These are phyloP conservation scores for Naja naja DNA, from an alignment of 2,113 vertebrate species.

Conservation along the genomic window DNA sequence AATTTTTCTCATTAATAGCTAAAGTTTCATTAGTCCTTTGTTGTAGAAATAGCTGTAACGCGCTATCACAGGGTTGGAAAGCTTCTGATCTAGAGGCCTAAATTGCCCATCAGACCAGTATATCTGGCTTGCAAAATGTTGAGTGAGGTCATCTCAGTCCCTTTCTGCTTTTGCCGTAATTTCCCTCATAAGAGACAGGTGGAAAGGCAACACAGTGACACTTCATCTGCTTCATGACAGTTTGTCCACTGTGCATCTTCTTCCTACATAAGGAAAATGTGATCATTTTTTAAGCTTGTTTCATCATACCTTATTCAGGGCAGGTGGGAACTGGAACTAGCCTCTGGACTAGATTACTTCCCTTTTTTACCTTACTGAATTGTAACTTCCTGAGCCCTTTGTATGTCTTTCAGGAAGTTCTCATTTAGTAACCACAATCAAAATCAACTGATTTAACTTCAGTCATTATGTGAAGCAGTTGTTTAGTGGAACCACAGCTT, in stretches of 20 bases:
- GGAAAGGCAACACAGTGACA: not conserved
- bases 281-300: not conserved
- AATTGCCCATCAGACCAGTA: not conserved
- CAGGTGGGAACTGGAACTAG: not conserved
- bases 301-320: not conserved
- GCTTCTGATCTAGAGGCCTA: not conserved
- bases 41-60: not conserved
- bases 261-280: not conserved
- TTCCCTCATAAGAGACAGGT: not conserved
- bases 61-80: not conserved
- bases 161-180: not conserved
- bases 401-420: not conserved
- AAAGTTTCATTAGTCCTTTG: not conserved
- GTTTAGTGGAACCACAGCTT: not conserved
- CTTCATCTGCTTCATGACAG: not conserved
- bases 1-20: not conserved
- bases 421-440: not conserved
- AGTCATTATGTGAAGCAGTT: not conserved
- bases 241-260: not conserved
- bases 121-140: not conserved
- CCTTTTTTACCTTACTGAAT: not conserved
- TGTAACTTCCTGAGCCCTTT: not conserved
- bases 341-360: not conserved
- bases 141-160: not conserved
- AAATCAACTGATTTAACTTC: not conserved